A percentile compares a stretch with the other conserved stretches of the same genome.
These are phyloP conservation scores for Momotus momota DNA, from an alignment of 2,797 vertebrate genomes.

Conservation along the genomic window DNA sequence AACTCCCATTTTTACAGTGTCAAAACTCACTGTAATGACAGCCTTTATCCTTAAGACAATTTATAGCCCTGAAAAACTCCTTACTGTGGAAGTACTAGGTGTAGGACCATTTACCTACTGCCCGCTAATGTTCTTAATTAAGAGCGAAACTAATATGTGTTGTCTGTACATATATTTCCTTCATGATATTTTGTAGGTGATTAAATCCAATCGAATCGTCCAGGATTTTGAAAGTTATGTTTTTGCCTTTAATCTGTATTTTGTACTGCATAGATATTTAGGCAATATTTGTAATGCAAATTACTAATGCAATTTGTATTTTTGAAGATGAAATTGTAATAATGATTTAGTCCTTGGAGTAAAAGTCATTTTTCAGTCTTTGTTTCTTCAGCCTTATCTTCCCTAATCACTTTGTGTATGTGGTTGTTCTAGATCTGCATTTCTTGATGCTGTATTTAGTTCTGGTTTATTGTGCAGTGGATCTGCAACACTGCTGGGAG, in stretches of 20 bases:
- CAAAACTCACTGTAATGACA: not conserved
- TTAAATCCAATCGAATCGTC: conserved; percentile 41
- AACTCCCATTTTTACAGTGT: not conserved
- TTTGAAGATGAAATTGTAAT: conserved; percentile 19
- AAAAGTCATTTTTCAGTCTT: conserved; percentile 10
- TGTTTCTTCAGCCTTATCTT: conserved; percentile 45
- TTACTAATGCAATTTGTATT: not conserved
- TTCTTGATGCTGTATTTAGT: not conserved
- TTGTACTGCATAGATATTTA: conserved; percentile 9
- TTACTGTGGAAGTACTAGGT: not conserved
- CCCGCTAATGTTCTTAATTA: not conserved
- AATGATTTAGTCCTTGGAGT: conserved; percentile 38
- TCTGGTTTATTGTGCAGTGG: not conserved
- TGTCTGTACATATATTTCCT: not conserved
- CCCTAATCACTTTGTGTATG: not conserved
- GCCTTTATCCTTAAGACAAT: not conserved
- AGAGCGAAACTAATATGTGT: not conserved
- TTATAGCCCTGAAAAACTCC: not conserved
- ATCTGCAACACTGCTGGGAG: conserved; percentile 14
- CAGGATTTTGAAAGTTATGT: not conserved
- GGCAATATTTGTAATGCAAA: conserved; percentile 54
- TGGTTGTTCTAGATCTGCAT: not conserved
- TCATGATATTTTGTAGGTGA: not conserved
- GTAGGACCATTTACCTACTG: not conserved
- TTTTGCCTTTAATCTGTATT: conserved; percentile 44